These are phyloP conservation scores for Metopolophium dirhodum DNA, from an alignment of 1,140 invertebrate species.

Conservation along the genomic window DNA sequence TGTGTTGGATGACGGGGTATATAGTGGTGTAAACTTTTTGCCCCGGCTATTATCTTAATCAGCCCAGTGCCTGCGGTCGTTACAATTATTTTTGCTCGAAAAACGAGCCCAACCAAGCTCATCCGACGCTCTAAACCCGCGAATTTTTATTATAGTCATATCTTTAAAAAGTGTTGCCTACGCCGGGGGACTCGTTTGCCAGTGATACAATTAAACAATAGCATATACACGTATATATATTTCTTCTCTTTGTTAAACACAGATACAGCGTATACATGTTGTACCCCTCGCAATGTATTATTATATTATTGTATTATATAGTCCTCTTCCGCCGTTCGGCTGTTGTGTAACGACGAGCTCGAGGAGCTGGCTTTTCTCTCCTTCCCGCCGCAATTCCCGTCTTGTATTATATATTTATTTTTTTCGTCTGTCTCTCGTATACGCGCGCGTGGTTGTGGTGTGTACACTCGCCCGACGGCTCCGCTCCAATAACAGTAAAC, in stretches of 20 bases:
- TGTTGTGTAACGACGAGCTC: slow-evolving; percentile 16
- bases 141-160: slow-evolving; percentile 54
- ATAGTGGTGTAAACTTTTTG: slow-evolving; percentile 50
- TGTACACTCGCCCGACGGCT: slow-evolving; percentile 42
- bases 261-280: slow-evolving; percentile 21
- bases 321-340: background rate
- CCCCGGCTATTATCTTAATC: slow-evolving; percentile 56
- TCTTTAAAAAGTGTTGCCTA: slow-evolving; percentile 53
- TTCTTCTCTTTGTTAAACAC: slow-evolving; percentile 30
- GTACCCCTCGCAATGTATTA: background rate
- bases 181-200: slow-evolving; percentile 52
- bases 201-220: slow-evolving; percentile 55
- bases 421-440: background rate
- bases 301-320: slow-evolving; percentile 19
- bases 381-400: background rate
- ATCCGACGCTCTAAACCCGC: slow-evolving; percentile 54
- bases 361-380: slow-evolving; percentile 15
- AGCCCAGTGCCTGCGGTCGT: slow-evolving; percentile 54
- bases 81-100: slow-evolving; percentile 56
- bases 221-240: slow-evolving; percentile 27
- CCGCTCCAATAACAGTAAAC: slow-evolving; percentile 49
- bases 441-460: background rate
- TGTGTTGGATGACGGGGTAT: slow-evolving; percentile 2
- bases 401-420: background rate
- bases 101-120: slow-evolving; percentile 54